Base-by-base conservation (phyloP, 2,888 invertebrate species). In the Eristalis intricaria region DNA sequence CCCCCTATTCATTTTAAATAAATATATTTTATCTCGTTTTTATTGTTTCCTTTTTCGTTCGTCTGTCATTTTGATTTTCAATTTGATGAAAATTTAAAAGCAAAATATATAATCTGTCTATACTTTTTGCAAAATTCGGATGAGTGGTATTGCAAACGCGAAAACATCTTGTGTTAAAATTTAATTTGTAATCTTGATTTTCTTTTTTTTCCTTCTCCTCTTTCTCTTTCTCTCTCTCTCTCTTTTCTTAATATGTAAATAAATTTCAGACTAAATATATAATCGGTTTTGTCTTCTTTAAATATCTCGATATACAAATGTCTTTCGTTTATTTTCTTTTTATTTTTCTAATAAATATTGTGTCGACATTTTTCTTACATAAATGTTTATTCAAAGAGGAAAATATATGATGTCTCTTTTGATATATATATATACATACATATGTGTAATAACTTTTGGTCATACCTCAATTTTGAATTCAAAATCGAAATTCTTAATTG, bases 401-500 rank as follows among this genome's bases (percentile, higher is more conserved):
- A 22, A n/a, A 61, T 66, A 38, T 66, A 43, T 74, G 61, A 75
- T 87, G 83, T 88, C 86, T 86, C 38, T 38, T 32, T 65, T 60
- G 26, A 60, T 60, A 26, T 60, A 26, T 26, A 26, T 60, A 60
- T 65, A 29, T 65, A 65, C 19, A 19, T 50, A 50, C 50, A 50
- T n/a, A 50, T 50, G n/a, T 50, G 50, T n/a, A 50, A 50, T 50
- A 50, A 50, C n/a, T 35, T 56, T 56, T 23, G 38, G 29, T 43
- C 22, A 43, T 66, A 50, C 64, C 69, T 81, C 75, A 75, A 75
- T 76, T 50, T 88, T 80, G 69, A 84, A 74, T 70, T 84, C 43
- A 74, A 60, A 61, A 88, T 84, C 80, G 88, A 88, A 88, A 87
- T 90, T 92, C 91, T 91, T 93, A 94, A 94, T 95, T 95, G 95